Conservation (phyloP, 2,113 vertebrate genomes). For the Agapornis roseicollis region DNA sequence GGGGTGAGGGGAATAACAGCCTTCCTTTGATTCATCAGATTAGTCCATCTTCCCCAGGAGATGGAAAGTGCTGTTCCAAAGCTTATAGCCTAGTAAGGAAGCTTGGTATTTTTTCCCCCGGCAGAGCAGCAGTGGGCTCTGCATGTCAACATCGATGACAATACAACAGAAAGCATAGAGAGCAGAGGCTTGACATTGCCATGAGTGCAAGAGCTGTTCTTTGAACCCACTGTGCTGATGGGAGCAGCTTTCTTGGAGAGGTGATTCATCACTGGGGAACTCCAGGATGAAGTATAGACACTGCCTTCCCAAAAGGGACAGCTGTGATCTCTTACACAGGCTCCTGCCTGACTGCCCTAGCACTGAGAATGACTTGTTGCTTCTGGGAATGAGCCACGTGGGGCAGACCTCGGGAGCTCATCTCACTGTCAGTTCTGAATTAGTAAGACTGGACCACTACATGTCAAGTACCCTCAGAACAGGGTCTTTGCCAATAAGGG, state of each 20-base stretch:
- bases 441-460: not conserved
- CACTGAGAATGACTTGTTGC: not conserved
- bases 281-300: not conserved
- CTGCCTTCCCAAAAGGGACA: not conserved
- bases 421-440: not conserved
- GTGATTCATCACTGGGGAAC: slow-evolving; percentile 7
- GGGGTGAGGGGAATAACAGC: not conserved
- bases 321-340: not conserved
- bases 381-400: not conserved
- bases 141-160: not conserved
- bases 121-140: not conserved
- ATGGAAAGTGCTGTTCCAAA: not conserved
- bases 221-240: not conserved
- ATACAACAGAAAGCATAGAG: not conserved
- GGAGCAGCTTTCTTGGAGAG: not conserved
- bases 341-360: not conserved
- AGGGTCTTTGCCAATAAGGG: not conserved
- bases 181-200: not conserved
- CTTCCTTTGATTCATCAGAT: not conserved
- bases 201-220: not conserved
- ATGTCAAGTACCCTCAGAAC: not conserved
- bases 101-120: not conserved
- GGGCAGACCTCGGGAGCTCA: not conserved
- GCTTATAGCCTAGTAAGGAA: not conserved
- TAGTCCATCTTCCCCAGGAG: not conserved